Evolutionary conservation across 2,113 vertebrate species (phyloP).

Genomic region (Crotophaga sulcirostris): DNA sequence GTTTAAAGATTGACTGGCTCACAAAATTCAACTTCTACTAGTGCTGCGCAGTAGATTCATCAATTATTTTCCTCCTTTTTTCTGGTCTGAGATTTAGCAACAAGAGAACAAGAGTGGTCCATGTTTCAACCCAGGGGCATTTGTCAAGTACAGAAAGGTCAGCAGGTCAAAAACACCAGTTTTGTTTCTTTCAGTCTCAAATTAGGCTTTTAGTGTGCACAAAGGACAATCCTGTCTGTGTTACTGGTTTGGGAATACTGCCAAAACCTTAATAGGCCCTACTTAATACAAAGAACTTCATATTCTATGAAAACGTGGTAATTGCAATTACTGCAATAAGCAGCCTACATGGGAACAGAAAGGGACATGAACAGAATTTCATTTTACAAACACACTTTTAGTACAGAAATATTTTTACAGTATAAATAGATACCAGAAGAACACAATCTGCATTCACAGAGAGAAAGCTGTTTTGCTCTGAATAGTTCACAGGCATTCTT

Average conservation of each 20-base stretch:
- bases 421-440: constrained; percentile 16
- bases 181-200: constrained; percentile 10
- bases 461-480: not conserved
- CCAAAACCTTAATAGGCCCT: constrained; percentile 47
- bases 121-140: not conserved
- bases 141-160: constrained; percentile 22
- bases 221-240: constrained; percentile 46
- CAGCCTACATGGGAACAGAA: not conserved
- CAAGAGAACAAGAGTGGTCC: not conserved
- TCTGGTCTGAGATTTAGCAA: not conserved
- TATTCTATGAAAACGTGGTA: not conserved
- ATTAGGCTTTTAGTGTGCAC: not conserved
- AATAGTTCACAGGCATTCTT: not conserved
- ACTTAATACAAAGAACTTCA: constrained; percentile 33
- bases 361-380: not conserved
- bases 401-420: not conserved
- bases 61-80: not conserved
- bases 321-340: not conserved
- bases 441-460: not conserved
- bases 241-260: constrained; percentile 37
- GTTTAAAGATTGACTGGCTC: not conserved
- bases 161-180: constrained; percentile 31
- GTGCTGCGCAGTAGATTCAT: not conserved
- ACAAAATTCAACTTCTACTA: constrained; percentile 1
- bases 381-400: constrained; percentile 4